A percentile compares a stretch with the other conserved stretches of the same genome.
Conservation (phyloP, 2,797 vertebrate species). For the Sebastes ruberrimus region DNA sequence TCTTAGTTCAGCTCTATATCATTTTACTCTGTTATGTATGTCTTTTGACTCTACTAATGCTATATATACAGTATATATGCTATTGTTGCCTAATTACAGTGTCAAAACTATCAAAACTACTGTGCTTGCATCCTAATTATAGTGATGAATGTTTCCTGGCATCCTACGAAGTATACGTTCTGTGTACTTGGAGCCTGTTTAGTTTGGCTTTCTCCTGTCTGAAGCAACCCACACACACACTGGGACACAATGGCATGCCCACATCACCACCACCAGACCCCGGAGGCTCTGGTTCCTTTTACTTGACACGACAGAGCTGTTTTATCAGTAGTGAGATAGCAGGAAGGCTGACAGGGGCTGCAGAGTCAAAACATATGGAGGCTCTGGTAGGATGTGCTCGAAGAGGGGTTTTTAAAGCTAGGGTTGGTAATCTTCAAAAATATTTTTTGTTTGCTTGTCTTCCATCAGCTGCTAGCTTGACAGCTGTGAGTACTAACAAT, state of each 20-base stretch:
- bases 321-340: slow-evolving; percentile 47
- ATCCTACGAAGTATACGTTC: not conserved
- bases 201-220: slow-evolving; percentile 36
- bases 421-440: no score
- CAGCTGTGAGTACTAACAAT: no score
- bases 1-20: not conserved
- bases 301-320: slow-evolving; percentile 29
- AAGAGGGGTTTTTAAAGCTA: not conserved
- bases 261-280: slow-evolving; percentile 19
- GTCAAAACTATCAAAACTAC: slow-evolving; percentile 17
- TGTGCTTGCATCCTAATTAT: slow-evolving; percentile 25
- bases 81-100: slow-evolving; percentile 40
- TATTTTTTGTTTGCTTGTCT: no score
- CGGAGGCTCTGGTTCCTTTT: slow-evolving; percentile 40
- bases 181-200: slow-evolving; percentile 18
- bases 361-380: slow-evolving; percentile 24
- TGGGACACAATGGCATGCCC: slow-evolving; percentile 19
- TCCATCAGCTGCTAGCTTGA: no score
- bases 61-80: not conserved
- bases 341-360: slow-evolving; percentile 21
- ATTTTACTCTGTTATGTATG: not conserved
- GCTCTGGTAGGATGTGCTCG: not conserved
- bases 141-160: slow-evolving; percentile 49
- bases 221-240: slow-evolving; percentile 20
- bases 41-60: not conserved